Percentiles rank a stretch among this genome's conserved stretches.
Evolutionary conservation across 2,797 vertebrate genomes (phyloP).

Genomic region (Epinephelus malabaricus): DNA sequence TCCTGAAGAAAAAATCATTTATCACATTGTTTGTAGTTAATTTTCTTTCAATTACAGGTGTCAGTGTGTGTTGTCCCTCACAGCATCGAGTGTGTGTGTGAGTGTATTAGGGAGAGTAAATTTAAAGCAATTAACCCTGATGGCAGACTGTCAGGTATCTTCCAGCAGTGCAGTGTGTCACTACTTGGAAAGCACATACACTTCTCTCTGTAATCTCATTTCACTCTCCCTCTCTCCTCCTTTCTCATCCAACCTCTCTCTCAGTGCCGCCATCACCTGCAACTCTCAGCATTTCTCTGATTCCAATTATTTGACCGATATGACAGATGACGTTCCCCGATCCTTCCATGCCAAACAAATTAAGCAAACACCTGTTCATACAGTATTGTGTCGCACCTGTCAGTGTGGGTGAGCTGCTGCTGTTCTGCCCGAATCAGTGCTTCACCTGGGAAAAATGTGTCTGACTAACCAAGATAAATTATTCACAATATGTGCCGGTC

Average conservation of each 20-base stretch:
- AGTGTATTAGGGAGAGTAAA: background rate
- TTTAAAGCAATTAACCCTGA: slow-evolving; percentile 7
- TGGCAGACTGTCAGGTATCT: background rate
- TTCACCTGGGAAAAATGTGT: slow-evolving; percentile 52
- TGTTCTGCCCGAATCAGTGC: slow-evolving; percentile 41
- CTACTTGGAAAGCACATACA: background rate
- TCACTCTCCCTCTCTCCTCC: background rate
- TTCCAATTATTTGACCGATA: slow-evolving; percentile 26
- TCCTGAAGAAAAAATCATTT: background rate
- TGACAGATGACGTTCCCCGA: slow-evolving; percentile 32
- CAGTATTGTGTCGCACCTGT: slow-evolving; percentile 7
- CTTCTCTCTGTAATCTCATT: slow-evolving; percentile 3
- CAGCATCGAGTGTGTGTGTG: background rate
- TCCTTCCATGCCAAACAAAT: slow-evolving; percentile 13
- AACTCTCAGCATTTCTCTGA: slow-evolving; percentile 6
- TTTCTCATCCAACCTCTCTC: background rate
- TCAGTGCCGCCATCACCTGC: background rate
- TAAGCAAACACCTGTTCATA: slow-evolving; percentile 28
- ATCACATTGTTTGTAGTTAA: background rate
- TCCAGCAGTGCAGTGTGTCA: background rate
- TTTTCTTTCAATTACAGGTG: background rate
- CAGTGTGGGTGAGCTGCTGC: slow-evolving; percentile 30
- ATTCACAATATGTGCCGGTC: slow-evolving; percentile 50
- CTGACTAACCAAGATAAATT: slow-evolving; percentile 63
- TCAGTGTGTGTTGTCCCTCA: background rate